Base-by-base conservation (phyloP, 2,888 invertebrate species). In the Ferdinandea cuprea region DNA sequence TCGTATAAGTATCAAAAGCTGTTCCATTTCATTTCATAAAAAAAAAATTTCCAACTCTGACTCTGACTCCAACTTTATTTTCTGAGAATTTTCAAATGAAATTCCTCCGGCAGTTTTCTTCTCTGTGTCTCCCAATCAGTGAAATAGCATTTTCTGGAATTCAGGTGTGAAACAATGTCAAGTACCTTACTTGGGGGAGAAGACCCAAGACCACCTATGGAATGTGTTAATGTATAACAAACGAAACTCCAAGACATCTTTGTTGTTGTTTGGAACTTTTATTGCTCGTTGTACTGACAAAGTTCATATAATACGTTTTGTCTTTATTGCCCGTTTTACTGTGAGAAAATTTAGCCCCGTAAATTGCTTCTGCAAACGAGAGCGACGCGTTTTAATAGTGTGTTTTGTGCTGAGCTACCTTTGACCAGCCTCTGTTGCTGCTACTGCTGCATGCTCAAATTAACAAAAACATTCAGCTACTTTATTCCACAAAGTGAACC, bases 231-330 rank as follows among this genome's bases (percentile, higher is more conserved):
- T 52, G 56, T 56, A 25, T 46, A 58, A 32, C 46, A 69, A 56
- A 32, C 28, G 15, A 58, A 56, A 44, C 15, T 48, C 19, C 28
- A 40, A 65, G 37, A 48, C 58, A 46, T 65, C 52, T 48, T 15
- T 42, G 56, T 65, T 42, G 56, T 65, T 37, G 17, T 40, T 32
- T 50, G 19, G 13, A 59, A 71, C 59, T 77, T 71, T 71, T 76
- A 37, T 54, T 52, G 40, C 59, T 72, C 52, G 32, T n/a, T 25
- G 25, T 58, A 71, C 77, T 56, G 71, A 77, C 71, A 81, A 66
- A 81, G 81, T 81, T 77, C 81, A 81, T 65, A n/a, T n/a, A n/a
- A n/a, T n/a, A 71, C 52, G 19, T 69, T 59, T 40, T 65, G 71
- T 40, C 66, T 66, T 76, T 71, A 81, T 76, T 65, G 58, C 66